These are phyloP conservation scores for Lepidurus couesii DNA, from an alignment of 1,140 invertebrate genomes.

Conservation along the genomic window DNA sequence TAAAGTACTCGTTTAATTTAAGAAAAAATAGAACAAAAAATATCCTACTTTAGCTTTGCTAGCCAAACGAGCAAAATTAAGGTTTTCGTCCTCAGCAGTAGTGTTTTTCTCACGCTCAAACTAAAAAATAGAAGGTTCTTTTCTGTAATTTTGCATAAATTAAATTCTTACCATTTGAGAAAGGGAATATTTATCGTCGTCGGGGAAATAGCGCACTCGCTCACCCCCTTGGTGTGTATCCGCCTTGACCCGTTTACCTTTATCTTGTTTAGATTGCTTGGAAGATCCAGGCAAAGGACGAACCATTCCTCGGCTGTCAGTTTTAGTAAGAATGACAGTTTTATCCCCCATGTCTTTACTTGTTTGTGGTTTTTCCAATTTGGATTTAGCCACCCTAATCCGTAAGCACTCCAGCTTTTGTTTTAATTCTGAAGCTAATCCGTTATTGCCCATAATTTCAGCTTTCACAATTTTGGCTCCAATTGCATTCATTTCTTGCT, in stretches of 20 bases:
- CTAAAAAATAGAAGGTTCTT: slow-evolving; percentile 50
- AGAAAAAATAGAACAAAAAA: background rate
- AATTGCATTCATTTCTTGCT: slow-evolving; percentile 80
- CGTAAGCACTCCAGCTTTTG: slow-evolving; percentile 61
- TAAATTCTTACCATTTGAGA: slow-evolving; percentile 66
- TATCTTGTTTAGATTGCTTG: slow-evolving; percentile 43
- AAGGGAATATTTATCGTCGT: slow-evolving; percentile 83
- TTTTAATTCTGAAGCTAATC: slow-evolving; percentile 64
- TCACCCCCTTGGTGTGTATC: slow-evolving; percentile 68
- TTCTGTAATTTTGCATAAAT: background rate
- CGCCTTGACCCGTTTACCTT: slow-evolving; percentile 49
- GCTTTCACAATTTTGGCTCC: slow-evolving; percentile 84
- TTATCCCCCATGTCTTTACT: slow-evolving; percentile 46
- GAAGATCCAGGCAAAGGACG: slow-evolving; percentile 40
- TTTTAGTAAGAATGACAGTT: slow-evolving; percentile 63
- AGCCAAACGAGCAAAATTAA: slow-evolving; percentile 68
- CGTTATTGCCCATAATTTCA: slow-evolving; percentile 75
- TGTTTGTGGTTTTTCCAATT: slow-evolving; percentile 27
- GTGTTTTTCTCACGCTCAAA: slow-evolving; percentile 83
- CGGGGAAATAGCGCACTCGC: slow-evolving; percentile 75
- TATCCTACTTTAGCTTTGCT: slow-evolving; percentile 50
- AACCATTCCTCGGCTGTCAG: slow-evolving; percentile 56
- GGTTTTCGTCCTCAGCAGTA: slow-evolving; percentile 72
- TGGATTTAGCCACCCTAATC: background rate
- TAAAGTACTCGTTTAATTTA: slow-evolving; percentile 38